phyloP scores from a whole-genome alignment of 2,113 vertebrate species.

The Lophotis ruficrista region DNA sequence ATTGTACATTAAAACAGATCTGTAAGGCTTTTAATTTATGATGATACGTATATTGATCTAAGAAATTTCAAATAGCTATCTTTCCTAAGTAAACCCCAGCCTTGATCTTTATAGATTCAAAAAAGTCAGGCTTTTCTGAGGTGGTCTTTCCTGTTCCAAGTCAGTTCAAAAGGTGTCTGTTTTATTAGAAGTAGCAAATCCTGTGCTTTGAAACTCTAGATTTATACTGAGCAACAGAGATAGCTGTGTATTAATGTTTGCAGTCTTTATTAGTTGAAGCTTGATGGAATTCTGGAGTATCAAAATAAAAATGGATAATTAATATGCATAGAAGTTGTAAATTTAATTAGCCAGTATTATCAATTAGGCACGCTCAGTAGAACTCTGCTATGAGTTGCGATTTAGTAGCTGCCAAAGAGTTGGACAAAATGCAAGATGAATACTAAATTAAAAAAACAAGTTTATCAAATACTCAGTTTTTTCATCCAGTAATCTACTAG shows the following conservation, averaged over 20 bases:
- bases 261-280: background rate
- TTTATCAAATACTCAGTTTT: background rate
- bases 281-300: slow-evolving; percentile 8
- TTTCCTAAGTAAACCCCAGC: background rate
- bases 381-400: background rate
- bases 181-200: background rate
- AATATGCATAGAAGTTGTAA: slow-evolving; percentile 16
- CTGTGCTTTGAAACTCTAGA: background rate
- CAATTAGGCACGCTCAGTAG: slow-evolving; percentile 18
- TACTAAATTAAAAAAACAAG: background rate
- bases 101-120: background rate
- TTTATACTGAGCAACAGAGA: background rate
- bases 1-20: background rate
- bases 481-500: background rate
- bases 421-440: slow-evolving; percentile 6
- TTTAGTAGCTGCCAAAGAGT: background rate
- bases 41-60: background rate
- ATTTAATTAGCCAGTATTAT: slow-evolving; percentile 20
- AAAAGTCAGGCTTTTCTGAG: background rate
- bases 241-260: background rate
- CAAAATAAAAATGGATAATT: slow-evolving; percentile 41
- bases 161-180: background rate
- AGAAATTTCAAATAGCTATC: background rate
- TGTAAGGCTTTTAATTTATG: background rate
- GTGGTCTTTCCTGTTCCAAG: background rate